Base-by-base conservation (phyloP, 2,797 vertebrate species). In the Onychomys arenicola region DNA sequence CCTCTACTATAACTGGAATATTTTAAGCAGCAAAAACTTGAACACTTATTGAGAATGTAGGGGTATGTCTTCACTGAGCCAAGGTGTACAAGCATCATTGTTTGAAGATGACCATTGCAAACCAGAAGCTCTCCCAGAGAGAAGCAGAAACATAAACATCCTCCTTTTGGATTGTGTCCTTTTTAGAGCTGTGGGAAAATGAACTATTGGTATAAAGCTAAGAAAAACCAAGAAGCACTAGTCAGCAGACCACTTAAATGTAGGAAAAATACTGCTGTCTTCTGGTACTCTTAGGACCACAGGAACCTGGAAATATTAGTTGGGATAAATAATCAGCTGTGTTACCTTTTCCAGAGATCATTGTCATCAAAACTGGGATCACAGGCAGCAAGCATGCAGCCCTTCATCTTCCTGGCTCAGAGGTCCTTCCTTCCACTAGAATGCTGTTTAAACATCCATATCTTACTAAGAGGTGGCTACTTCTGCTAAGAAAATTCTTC, bases 401-500 rank as follows among this genome's bases (percentile, higher is more conserved):
- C 25, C 12, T 94, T 77, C 6, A 85, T 90, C 6, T 61, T 55
- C 0, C 46, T 59, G 34, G 11, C 7, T 86, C n/a, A 32, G 27
- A 71, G 29, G 83, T 91, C 37, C 37, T 29, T 87, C 37, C 67
- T 29, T 90, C 37, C 65, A 25, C 37, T 5, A 86, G 46, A 92
- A 76, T 90, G 59, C 37, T 87, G 16, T 23, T 80, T 59, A 84
- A 29, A 52, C 1, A 16, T 10, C 78, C 90, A 3, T 43, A 12
- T 61, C 27, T 67, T 78, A 77, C 0, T 63, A 78, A 91, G 14
- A 71, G 46, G 14, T 25, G 34, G 6, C 59, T 93, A 65, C 84
- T 87, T 89, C 46, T 93, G 46, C 27, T 73, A 23, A 43, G 80
- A 93, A 63, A 67, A 46, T 34, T 95, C 86, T 67, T n/a, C 27